These are phyloP conservation scores for Craterocephalus amniculus DNA, from an alignment of 2,797 vertebrate genomes.

Conservation along the genomic window DNA sequence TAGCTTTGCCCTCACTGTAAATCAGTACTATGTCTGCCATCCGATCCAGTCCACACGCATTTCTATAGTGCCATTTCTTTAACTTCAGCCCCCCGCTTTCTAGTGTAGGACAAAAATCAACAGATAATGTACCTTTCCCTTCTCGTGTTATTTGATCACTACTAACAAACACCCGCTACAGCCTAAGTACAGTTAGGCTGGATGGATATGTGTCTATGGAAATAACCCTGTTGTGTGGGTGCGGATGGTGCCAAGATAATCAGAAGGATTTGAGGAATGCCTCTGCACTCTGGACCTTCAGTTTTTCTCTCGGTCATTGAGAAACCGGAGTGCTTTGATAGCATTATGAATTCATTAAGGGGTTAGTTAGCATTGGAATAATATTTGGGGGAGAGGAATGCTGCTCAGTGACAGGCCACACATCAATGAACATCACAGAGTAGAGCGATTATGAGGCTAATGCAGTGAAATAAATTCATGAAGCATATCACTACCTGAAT, in stretches of 20 bases:
- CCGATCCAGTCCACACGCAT: conserved; percentile 21
- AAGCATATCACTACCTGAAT: conserved; percentile 36
- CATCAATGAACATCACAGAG: conserved; percentile 61
- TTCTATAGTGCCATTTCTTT: conserved; percentile 42
- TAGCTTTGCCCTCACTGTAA: conserved; percentile 61
- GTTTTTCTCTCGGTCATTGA: conserved; percentile 51
- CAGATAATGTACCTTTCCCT: conserved; percentile 59
- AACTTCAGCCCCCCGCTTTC: conserved; percentile 34
- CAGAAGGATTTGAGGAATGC: conserved; percentile 68
- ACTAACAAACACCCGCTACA: conserved; percentile 66
- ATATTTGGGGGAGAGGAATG: conserved; percentile 72
- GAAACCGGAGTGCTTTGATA: conserved; percentile 63
- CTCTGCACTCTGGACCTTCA: conserved; percentile 55
- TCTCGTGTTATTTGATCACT: conserved; percentile 67
- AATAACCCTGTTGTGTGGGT: conserved; percentile 64
- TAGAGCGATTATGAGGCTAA: conserved; percentile 58
- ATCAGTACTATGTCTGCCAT: conserved; percentile 60
- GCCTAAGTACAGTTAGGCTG: conserved; percentile 50
- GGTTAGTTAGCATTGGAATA: conserved; percentile 72
- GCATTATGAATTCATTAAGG: conserved; percentile 70
- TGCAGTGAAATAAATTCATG: conserved; percentile 55
- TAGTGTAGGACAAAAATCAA: conserved; percentile 49
- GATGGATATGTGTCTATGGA: conserved; percentile 68
- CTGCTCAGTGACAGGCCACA: conserved; percentile 59
- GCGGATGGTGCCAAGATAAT: conserved; percentile 74